Evolutionary conservation across 2,113 vertebrate genomes (phyloP).

Genomic region (Indicator maculatus): DNA sequence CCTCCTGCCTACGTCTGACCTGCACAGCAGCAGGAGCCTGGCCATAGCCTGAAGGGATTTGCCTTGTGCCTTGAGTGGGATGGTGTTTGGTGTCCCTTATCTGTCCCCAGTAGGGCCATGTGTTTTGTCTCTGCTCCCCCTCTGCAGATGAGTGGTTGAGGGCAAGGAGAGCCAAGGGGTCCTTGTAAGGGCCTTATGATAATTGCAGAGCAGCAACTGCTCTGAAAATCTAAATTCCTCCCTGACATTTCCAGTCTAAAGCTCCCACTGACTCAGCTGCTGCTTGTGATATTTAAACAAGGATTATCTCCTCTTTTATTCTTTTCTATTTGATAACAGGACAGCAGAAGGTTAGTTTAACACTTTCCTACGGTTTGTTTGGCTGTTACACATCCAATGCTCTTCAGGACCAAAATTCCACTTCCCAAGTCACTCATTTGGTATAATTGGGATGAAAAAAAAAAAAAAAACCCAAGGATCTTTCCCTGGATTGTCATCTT

Average conservation of each 20-base stretch:
- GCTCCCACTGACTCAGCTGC: constrained; percentile 53
- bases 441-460: neutral
- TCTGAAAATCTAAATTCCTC: constrained; percentile 73
- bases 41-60: constrained; percentile 1
- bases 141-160: neutral
- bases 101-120: neutral
- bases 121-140: neutral
- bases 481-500: neutral
- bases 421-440: neutral
- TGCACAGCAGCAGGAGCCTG: neutral
- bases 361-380: constrained; percentile 58
- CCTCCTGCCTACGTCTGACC: neutral
- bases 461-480: neutral
- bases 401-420: neutral
- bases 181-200: constrained; percentile 64
- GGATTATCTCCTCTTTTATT: constrained; percentile 69
- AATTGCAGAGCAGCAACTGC: constrained; percentile 70
- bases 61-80: neutral
- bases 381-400: neutral
- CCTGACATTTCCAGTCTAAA: constrained; percentile 81
- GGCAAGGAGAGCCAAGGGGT: constrained; percentile 1
- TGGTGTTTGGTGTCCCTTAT: neutral
- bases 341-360: constrained; percentile 66
- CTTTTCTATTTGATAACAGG: constrained; percentile 56
- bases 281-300: constrained; percentile 78